Conservation (phyloP, 2,797 vertebrate genomes). For the Neosilurus hyrtlii region DNA sequence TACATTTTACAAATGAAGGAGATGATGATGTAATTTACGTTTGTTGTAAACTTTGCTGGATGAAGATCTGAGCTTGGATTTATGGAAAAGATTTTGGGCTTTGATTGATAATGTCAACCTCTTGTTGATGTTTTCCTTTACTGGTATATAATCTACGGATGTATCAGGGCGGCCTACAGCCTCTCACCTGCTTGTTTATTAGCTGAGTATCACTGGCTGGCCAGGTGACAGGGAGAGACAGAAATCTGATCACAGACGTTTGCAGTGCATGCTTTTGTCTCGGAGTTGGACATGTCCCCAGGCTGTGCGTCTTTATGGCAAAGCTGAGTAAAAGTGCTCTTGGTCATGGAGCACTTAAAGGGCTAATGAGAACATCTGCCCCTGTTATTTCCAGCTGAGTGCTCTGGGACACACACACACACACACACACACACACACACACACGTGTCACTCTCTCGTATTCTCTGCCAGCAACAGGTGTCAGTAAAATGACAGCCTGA, state of each 20-base stretch:
- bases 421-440: constrained; percentile 36
- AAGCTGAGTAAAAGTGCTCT: constrained; percentile 50
- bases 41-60: not conserved
- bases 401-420: constrained; percentile 5
- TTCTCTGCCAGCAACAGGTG: constrained; percentile 41
- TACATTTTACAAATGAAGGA: not conserved
- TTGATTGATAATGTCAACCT: no score
- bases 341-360: constrained; percentile 47
- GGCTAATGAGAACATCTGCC: constrained; percentile 50
- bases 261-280: not conserved
- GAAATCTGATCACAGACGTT: not conserved
- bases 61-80: not conserved
- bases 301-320: constrained; percentile 25
- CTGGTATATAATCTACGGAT: no score
- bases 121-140: no score
- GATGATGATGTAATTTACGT: not conserved
- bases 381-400: constrained; percentile 33
- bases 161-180: not conserved
- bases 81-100: not conserved
- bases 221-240: not conserved
- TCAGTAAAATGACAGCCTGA: constrained; percentile 11
- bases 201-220: constrained; percentile 13
- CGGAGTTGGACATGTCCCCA: not conserved
- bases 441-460: constrained; percentile 1
- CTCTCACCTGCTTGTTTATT: constrained; percentile 25